Evolutionary conservation across 2,888 invertebrate species (phyloP).

Genomic region (Aproaerema taeniolella): DNA sequence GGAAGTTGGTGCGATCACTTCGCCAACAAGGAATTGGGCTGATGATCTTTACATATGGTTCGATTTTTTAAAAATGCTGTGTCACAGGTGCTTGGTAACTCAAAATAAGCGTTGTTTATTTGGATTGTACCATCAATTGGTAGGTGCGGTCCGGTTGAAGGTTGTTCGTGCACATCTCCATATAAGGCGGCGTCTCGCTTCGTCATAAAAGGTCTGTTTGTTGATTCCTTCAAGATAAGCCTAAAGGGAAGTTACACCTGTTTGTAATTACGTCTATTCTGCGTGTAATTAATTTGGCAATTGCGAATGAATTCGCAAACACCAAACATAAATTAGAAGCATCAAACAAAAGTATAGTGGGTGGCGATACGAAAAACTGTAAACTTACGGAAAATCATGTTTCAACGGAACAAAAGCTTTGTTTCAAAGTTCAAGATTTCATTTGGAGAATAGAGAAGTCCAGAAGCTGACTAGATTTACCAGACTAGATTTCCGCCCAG

Average conservation of each 20-base stretch:
- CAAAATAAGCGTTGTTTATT: background rate
- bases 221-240: constrained; percentile 29
- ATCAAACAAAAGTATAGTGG: no score
- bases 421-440: constrained; percentile 1
- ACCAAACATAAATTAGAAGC: no score
- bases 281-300: background rate
- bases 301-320: background rate
- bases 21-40: no score
- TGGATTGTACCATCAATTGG: background rate
- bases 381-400: no score
- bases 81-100: no score
- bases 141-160: constrained; percentile 18
- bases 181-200: constrained; percentile 38
- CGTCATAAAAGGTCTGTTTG: constrained; percentile 40
- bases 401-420: background rate
- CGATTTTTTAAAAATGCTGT: no score
- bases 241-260: constrained; percentile 17
- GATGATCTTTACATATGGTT: no score
- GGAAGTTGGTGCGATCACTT: no score
- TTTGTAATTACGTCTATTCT: background rate
- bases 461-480: no score
- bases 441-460: no score
- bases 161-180: constrained; percentile 31
- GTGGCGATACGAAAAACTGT: no score
- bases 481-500: no score